These are phyloP conservation scores for Noctuana brunneofusca DNA, from an alignment of 2,888 invertebrate genomes.

Conservation along the genomic window DNA sequence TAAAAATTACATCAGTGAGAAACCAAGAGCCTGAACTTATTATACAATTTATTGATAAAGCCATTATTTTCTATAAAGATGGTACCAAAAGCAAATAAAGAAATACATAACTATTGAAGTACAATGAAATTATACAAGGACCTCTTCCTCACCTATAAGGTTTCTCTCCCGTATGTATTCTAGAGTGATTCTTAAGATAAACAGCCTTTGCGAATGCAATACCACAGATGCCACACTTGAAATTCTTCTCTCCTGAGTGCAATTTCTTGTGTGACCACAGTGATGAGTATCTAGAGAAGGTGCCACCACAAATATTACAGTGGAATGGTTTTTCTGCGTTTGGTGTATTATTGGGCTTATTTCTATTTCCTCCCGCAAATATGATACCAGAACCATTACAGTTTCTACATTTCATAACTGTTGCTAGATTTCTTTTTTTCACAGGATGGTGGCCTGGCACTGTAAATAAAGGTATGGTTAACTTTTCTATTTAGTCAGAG, in stretches of 20 bases:
- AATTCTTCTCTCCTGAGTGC: constrained; percentile 92
- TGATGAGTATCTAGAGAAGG: constrained; percentile 92
- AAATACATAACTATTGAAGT: constrained; percentile 9
- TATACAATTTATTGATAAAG: too few relatives aligned
- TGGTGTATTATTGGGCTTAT: constrained; percentile 82
- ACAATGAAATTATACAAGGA: constrained; percentile 23
- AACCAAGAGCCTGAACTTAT: too few relatives aligned
- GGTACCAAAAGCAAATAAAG: too few relatives aligned
- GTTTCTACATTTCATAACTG: constrained; percentile 93
- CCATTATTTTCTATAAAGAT: too few relatives aligned
- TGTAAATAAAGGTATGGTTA: constrained; percentile 44
- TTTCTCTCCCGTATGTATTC: constrained; percentile 91
- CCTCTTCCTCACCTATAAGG: constrained; percentile 66
- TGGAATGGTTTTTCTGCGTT: constrained; percentile 92
- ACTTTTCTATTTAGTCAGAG: too few relatives aligned
- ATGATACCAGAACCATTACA: constrained; percentile 95
- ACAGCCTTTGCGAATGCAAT: constrained; percentile 94
- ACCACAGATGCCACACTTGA: constrained; percentile 94
- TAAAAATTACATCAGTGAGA: constrained; percentile 28
- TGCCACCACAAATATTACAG: constrained; percentile 93
- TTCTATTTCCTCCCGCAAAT: constrained; percentile 87
- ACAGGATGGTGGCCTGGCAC: constrained; percentile 88
- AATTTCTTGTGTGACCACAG: constrained; percentile 95
- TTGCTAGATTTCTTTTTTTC: constrained; percentile 91
- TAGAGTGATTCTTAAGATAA: constrained; percentile 94